phyloP scores from a whole-genome alignment of 2,113 vertebrate species.

The Semnopithecus entellus region DNA sequence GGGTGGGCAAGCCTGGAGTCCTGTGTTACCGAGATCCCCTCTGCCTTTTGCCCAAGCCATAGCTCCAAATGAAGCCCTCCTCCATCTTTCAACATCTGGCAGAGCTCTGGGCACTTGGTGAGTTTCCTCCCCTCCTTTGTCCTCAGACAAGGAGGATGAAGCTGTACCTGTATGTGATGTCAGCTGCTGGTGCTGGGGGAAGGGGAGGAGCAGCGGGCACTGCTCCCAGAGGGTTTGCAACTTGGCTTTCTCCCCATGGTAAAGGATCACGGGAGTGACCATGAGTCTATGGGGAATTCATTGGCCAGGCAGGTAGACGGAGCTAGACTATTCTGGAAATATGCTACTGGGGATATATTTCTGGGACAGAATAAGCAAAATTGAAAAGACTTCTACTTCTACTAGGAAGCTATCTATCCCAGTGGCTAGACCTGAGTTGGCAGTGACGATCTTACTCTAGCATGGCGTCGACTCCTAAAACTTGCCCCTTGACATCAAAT shows the following conservation, averaged over 20 bases:
- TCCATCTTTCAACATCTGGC: constrained; percentile 37
- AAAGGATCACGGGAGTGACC: constrained; percentile 59
- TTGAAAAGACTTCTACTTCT: background rate
- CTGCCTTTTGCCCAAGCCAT: background rate
- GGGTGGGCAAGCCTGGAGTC: background rate
- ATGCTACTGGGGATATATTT: background rate
- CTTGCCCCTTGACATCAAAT: background rate
- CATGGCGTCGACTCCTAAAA: background rate
- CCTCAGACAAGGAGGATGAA: background rate
- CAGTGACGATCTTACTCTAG: background rate
- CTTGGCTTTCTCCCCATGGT: background rate
- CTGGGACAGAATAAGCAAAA: background rate
- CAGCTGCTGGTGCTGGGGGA: constrained; percentile 26
- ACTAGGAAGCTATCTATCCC: background rate
- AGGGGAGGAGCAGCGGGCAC: background rate
- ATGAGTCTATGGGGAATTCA: background rate
- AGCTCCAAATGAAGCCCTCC: background rate
- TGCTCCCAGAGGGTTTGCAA: background rate
- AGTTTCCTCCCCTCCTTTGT: constrained; percentile 18
- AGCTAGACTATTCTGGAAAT: background rate
- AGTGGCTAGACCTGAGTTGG: background rate
- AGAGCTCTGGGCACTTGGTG: background rate
- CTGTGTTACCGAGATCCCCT: background rate
- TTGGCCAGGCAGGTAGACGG: background rate
- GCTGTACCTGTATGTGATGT: constrained; percentile 25